Evolutionary conservation across 2,797 vertebrate genomes (phyloP).

Genomic region (Sebastes wilsoni): DNA sequence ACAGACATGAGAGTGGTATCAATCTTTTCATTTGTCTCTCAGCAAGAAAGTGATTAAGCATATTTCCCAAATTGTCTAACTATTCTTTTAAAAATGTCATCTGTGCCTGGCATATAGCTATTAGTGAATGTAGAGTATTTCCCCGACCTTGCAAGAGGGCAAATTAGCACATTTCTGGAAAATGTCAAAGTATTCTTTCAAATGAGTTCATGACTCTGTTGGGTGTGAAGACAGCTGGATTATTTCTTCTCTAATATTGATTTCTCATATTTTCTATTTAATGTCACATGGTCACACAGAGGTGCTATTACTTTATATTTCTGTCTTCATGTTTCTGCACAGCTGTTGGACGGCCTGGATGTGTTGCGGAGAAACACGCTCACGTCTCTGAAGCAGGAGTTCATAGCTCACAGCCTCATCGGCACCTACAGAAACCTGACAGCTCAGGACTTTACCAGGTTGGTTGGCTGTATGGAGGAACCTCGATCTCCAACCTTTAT

Average conservation of each 20-base stretch:
- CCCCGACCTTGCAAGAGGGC: not conserved
- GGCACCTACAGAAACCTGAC: conserved; percentile 78
- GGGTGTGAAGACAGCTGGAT: not conserved
- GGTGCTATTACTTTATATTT: not conserved
- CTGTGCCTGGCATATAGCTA: not conserved
- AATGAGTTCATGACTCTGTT: not conserved
- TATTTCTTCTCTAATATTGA: not conserved
- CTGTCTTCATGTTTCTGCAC: conserved; percentile 2
- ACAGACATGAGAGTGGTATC: too few relatives aligned
- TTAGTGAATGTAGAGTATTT: not conserved
- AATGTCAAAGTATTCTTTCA: not conserved
- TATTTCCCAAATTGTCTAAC: too few relatives aligned
- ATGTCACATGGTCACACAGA: not conserved
- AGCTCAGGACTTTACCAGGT: conserved; percentile 78
- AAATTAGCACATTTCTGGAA: not conserved
- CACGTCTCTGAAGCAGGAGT: conserved; percentile 74
- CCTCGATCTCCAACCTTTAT: not conserved
- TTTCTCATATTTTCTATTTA: not conserved
- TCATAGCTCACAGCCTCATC: conserved; percentile 75
- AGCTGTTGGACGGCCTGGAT: conserved; percentile 81
- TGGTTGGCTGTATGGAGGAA: not conserved
- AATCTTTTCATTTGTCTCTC: too few relatives aligned
- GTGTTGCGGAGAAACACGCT: conserved; percentile 76
- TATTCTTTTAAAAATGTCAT: not conserved
- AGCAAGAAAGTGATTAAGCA: too few relatives aligned